Evolutionary conservation across 2,113 vertebrate species (phyloP).

Genomic region (Recurvirostra avosetta): DNA sequence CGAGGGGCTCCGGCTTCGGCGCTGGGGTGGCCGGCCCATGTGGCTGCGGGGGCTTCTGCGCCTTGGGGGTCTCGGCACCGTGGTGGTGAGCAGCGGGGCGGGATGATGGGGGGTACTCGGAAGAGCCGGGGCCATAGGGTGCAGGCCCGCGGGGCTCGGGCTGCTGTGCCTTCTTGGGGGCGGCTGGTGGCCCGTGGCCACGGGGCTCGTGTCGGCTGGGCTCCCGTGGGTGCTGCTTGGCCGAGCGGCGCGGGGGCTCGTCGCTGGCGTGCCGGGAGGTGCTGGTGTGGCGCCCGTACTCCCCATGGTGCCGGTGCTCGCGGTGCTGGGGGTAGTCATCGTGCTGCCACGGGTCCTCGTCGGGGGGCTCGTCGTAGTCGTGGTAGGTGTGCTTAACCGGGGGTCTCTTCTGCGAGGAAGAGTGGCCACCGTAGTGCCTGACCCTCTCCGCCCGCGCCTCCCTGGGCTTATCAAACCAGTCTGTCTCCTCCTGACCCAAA

Average conservation of each 20-base stretch:
- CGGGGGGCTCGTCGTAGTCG: constrained; percentile 92
- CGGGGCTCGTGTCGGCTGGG: constrained; percentile 80
- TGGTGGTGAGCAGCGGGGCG: constrained; percentile 79
- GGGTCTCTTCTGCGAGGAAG: constrained; percentile 87
- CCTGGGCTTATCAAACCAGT: constrained; percentile 99
- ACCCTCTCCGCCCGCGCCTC: constrained; percentile 92
- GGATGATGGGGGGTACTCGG: constrained; percentile 79
- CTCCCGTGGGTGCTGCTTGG: constrained; percentile 88
- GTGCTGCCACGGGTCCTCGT: constrained; percentile 87
- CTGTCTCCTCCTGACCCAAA: constrained; percentile 99
- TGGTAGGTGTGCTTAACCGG: constrained; percentile 93
- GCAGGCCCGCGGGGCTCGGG: constrained; percentile 75
- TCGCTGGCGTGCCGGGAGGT: constrained; percentile 85
- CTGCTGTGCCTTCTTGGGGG: constrained; percentile 80
- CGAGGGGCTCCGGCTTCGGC: constrained; percentile 70
- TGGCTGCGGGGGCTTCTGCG: constrained; percentile 77
- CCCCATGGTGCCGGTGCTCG: constrained; percentile 89
- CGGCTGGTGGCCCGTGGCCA: constrained; percentile 72
- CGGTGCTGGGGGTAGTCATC: constrained; percentile 87
- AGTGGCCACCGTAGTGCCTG: constrained; percentile 90
- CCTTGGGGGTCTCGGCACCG: constrained; percentile 79
- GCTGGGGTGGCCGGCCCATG: constrained; percentile 71
- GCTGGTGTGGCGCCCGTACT: constrained; percentile 84
- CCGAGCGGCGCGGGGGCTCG: constrained; percentile 82
- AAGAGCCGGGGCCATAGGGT: constrained; percentile 76